These are phyloP conservation scores for Mesitornis unicolor DNA, from an alignment of 2,113 vertebrate species.

Conservation along the genomic window DNA sequence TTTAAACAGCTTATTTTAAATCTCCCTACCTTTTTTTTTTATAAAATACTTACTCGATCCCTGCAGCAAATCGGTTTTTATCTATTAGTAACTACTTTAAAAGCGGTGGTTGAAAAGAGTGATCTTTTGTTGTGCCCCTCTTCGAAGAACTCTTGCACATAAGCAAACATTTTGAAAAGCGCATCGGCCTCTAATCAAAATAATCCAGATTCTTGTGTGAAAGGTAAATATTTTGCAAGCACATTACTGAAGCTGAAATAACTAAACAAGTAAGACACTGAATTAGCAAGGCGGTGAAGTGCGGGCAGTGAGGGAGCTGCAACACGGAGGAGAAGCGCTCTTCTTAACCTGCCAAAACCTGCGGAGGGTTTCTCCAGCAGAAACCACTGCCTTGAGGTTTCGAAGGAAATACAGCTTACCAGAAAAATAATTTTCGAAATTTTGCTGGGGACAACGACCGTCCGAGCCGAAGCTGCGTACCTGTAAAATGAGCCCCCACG, in stretches of 20 bases:
- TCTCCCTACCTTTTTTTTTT: background rate
- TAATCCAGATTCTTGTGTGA: constrained; percentile 52
- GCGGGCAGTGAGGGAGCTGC: background rate
- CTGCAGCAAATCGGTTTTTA: background rate
- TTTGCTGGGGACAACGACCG: background rate
- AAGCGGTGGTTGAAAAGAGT: background rate
- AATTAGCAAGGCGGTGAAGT: background rate
- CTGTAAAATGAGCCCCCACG: constrained; percentile 65
- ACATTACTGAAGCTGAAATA: constrained; percentile 38
- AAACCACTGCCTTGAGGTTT: background rate
- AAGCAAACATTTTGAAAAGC: constrained; percentile 43
- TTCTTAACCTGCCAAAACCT: background rate
- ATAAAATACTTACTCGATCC: background rate
- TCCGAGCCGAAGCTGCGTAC: constrained; percentile 29
- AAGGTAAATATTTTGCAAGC: constrained; percentile 64
- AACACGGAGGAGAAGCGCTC: background rate
- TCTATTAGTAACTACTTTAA: background rate
- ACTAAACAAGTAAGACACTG: background rate
- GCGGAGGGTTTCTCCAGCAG: background rate
- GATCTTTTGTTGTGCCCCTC: background rate
- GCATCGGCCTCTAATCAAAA: constrained; percentile 46
- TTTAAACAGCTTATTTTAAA: background rate
- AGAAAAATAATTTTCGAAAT: background rate
- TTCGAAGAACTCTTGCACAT: background rate
- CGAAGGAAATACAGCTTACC: background rate